Evolutionary conservation across 2,113 vertebrate genomes (phyloP), one percentile per base, ranked within the genome.

Genomic region (Myotis davidii): DNA sequence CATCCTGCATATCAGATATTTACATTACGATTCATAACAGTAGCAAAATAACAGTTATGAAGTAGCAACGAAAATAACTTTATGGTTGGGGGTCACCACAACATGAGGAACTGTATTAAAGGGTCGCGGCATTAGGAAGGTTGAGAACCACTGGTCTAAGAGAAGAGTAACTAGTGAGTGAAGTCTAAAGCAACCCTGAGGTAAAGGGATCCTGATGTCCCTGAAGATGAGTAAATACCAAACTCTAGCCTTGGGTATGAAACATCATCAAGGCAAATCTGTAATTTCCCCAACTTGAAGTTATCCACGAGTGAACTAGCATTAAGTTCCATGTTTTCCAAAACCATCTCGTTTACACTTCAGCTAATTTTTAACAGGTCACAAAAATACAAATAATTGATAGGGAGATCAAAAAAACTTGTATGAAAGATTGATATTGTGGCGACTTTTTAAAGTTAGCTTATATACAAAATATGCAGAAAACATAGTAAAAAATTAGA

Each of bases 351-450:
- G 2, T 0, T 64, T 91, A 37, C 29, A 84, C 5, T 37, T 76
- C 52, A 37, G 37, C 67, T 91, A 32, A 82, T 83, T 96, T 90
- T 94, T 85, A 90, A 69, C 54, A 74, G 4, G 18, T 69, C 27
- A 85, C n/a, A 83, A 88, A 88, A 85, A 73, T 86, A 65, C 32
- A 59, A 90, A 52, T 65, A 74, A 76, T 52, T 81, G 76, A 74
- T 37, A 85, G 84, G 61, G n/a, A 77, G 42, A 61, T 91, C 39
- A 77, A 32, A 84, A 87, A 45, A 76, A 39, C 11, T 81, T 69
- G 37, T 54, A 6, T 69, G 48, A 85, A 78, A 88, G 72, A 34
- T 34, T 79, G 34, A 54, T 39, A 59, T 2, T 72, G 4, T 78
- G 14, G 45, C 45, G 7, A 39, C 54, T 82, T 65, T 61, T 84